Percentiles rank a stretch among this genome's conserved stretches.
Evolutionary conservation across 2,888 invertebrate genomes (phyloP).

Genomic region (Artemia sp.): DNA sequence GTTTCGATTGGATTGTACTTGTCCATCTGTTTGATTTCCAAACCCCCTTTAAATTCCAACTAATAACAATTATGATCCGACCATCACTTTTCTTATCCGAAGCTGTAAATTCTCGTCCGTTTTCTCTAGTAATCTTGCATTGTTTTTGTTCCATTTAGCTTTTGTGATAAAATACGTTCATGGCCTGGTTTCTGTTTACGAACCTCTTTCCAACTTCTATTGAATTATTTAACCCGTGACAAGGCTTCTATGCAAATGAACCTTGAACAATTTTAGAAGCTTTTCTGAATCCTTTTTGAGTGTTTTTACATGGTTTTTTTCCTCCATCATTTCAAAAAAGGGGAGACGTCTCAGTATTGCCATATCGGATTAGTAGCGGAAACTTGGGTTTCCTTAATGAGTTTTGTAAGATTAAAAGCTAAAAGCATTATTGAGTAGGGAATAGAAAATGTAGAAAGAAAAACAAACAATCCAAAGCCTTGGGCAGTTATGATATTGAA

Average conservation of each 20-base stretch:
- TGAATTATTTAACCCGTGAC: constrained; percentile 3
- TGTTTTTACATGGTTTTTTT: constrained; percentile 14
- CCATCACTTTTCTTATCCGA: too few species aligned
- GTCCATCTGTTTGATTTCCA: too few species aligned
- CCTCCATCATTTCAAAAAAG: not conserved
- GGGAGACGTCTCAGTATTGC: constrained; percentile 3
- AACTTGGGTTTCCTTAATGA: constrained; percentile 8
- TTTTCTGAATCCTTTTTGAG: constrained; percentile 14
- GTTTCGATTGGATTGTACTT: too few species aligned
- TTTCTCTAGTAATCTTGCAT: not conserved
- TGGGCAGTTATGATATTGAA: not conserved
- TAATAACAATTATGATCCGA: too few species aligned
- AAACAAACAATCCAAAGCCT: constrained; percentile 8
- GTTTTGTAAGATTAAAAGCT: constrained; percentile 12
- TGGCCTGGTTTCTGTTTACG: constrained; percentile 8
- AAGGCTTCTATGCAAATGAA: constrained; percentile 14
- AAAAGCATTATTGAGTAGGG: constrained; percentile 15
- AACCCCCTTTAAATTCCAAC: too few species aligned
- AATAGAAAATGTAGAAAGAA: not conserved
- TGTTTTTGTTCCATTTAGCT: constrained; percentile 11
- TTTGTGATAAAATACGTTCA: constrained; percentile 3
- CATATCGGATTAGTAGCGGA: constrained; percentile 12
- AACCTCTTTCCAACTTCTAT: constrained; percentile 1
- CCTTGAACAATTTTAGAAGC: constrained; percentile 15
- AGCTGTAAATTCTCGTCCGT: too few species aligned